phyloP scores from a whole-genome alignment of 2,797 vertebrate genomes.

The Nannoperca obscura region DNA sequence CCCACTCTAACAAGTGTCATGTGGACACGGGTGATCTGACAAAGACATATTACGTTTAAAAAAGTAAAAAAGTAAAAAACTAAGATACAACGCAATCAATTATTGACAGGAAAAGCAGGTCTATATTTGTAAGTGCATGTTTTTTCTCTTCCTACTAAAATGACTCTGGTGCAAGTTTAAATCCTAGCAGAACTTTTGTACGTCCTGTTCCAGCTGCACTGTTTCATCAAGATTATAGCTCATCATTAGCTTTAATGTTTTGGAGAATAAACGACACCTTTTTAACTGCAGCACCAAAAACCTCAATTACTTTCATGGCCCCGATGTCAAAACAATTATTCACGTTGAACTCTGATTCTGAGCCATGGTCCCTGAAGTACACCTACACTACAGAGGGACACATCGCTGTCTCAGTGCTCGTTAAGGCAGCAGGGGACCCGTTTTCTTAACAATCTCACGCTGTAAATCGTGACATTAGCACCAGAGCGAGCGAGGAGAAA shows the following conservation, averaged over 20 bases:
- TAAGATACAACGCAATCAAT: neutral
- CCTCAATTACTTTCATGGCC: neutral
- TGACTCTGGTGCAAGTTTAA: neutral
- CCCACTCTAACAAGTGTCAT: conserved; percentile 12
- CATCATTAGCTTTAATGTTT: neutral
- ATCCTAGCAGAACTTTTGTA: neutral
- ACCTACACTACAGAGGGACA: conserved; percentile 42
- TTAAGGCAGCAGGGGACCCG: conserved; percentile 46
- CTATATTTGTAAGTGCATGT: neutral
- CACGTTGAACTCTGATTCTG: conserved; percentile 5
- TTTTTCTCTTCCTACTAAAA: neutral
- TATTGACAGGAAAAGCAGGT: neutral
- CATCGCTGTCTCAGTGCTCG: conserved; percentile 34
- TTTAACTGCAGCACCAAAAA: conserved; percentile 1
- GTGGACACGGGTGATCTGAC: neutral
- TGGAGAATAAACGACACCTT: conserved; percentile 7
- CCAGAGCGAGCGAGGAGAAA: conserved; percentile 33
- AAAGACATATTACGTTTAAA: neutral
- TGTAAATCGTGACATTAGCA: conserved; percentile 35
- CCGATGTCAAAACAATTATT: conserved; percentile 10
- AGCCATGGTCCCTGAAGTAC: conserved; percentile 25
- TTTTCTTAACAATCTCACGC: conserved; percentile 25
- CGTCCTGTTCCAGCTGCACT: neutral
- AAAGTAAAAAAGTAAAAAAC: too few species aligned
- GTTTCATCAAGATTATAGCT: neutral